Conservation (phyloP, 2,113 vertebrate genomes). For the Heteronetta atricapilla region DNA sequence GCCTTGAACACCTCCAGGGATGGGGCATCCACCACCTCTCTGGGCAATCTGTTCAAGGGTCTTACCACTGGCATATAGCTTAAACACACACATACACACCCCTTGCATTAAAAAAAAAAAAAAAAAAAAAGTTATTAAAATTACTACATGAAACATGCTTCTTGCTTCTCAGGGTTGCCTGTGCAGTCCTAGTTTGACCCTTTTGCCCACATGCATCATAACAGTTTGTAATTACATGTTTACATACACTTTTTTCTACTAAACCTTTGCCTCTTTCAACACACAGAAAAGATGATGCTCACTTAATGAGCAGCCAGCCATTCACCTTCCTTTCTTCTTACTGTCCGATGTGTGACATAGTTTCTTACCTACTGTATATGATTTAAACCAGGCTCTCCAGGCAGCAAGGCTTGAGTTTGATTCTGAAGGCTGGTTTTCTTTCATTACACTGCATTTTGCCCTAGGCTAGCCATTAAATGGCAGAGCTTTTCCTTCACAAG, state of each 20-base stretch:
- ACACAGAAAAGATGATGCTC: no score
- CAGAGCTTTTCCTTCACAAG: background rate
- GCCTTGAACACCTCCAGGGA: no score
- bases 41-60: no score
- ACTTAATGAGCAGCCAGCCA: background rate
- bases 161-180: background rate
- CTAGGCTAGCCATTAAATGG: background rate
- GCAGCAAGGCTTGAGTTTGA: background rate
- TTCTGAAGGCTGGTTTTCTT: background rate
- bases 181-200: background rate
- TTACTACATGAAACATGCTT: background rate
- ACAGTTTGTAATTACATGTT: background rate
- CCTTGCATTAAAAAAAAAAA: background rate
- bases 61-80: background rate
- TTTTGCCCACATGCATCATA: background rate
- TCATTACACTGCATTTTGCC: background rate
- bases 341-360: background rate
- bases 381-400: background rate
- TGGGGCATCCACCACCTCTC: no score
- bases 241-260: background rate
- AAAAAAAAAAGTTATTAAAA: background rate
- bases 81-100: background rate
- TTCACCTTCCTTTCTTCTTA: background rate
- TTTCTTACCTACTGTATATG: background rate
- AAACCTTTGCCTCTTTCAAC: no score